A percentile compares a stretch with the other conserved stretches of the same genome.
These are phyloP conservation scores for Beris morrisii DNA, from an alignment of 2,888 invertebrate species.

Conservation along the genomic window DNA sequence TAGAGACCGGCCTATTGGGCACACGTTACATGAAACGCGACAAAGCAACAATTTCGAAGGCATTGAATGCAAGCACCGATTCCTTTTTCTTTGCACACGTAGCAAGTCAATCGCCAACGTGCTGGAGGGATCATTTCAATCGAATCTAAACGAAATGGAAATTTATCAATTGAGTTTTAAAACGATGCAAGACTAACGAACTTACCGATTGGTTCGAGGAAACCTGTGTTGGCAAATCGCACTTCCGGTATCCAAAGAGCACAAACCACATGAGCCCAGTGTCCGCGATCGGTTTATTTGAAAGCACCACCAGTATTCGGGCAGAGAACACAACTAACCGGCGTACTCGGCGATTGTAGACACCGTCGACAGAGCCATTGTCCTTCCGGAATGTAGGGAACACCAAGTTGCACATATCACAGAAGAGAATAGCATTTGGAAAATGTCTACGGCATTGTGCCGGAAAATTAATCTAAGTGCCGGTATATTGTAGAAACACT, in stretches of 20 bases:
- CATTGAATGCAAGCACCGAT: constrained; percentile 98
- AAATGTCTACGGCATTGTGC: no score
- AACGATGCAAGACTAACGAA: constrained; percentile 19
- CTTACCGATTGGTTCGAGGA: constrained; percentile 90
- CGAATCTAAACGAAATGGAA: constrained; percentile 65
- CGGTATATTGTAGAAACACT: no score
- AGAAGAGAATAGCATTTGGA: constrained; percentile 98
- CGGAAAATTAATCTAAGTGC: no score
- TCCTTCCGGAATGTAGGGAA: constrained; percentile 93
- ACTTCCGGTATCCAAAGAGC: constrained; percentile 99
- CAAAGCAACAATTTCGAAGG: constrained; percentile 92
- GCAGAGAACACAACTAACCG: constrained; percentile 97
- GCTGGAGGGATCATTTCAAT: constrained; percentile 95
- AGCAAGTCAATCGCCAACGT: constrained; percentile 94
- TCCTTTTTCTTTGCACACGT: constrained; percentile 91
- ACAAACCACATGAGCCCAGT: constrained; percentile 99
- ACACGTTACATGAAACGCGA: constrained; percentile 98
- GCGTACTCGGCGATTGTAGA: constrained; percentile 91
- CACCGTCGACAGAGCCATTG: constrained; percentile 98
- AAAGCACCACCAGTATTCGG: constrained; percentile 98
- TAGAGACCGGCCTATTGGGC: constrained; percentile 92
- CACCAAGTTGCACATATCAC: constrained; percentile 99
- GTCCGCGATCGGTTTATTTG: constrained; percentile 92
- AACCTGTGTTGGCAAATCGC: constrained; percentile 95
- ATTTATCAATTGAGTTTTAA: constrained; percentile 7